phyloP scores from a whole-genome alignment of 2,888 invertebrate genomes.

The Junonia oenone region DNA sequence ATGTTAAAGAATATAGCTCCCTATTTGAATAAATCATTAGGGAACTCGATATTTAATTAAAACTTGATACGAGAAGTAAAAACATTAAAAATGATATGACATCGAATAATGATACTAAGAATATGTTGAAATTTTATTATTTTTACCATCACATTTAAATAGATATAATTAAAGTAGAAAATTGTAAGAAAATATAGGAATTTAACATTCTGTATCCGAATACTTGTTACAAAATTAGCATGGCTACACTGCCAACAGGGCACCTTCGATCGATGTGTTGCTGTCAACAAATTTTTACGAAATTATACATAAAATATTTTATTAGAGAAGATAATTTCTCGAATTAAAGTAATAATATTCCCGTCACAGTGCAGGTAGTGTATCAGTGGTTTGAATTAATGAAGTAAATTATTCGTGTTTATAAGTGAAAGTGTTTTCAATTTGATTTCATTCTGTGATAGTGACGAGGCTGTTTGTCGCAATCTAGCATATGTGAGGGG shows the following conservation, averaged over 20 bases:
- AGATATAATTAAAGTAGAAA: not conserved
- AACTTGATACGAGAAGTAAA: too few species aligned
- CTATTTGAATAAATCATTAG: too few species aligned
- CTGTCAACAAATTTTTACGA: slow-evolving; percentile 62
- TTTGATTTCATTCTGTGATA: slow-evolving; percentile 50
- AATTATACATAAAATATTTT: slow-evolving; percentile 44
- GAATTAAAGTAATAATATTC: not conserved
- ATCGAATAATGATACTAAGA: too few species aligned
- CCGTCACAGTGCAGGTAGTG: slow-evolving; percentile 2
- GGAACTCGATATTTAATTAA: too few species aligned
- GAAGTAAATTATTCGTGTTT: slow-evolving; percentile 29
- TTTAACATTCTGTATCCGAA: not conserved
- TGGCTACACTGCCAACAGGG: slow-evolving; percentile 77
- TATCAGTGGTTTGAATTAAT: slow-evolving; percentile 16
- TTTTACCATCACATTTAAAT: not conserved
- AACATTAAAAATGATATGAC: too few species aligned
- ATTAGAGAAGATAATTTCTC: slow-evolving; percentile 39
- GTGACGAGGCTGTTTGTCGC: slow-evolving; percentile 59
- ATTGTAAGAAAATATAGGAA: not conserved
- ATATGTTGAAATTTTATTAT: not conserved
- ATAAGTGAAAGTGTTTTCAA: slow-evolving; percentile 65
- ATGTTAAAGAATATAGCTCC: too few species aligned
- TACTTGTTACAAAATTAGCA: slow-evolving; percentile 26
- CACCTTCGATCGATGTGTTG: slow-evolving; percentile 77
- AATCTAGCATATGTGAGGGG: slow-evolving; percentile 60